A percentile compares a stretch with the other conserved stretches of the same genome.
Evolutionary conservation across 2,797 vertebrate genomes (phyloP).

Genomic region (Leucoraja ocellata): DNA sequence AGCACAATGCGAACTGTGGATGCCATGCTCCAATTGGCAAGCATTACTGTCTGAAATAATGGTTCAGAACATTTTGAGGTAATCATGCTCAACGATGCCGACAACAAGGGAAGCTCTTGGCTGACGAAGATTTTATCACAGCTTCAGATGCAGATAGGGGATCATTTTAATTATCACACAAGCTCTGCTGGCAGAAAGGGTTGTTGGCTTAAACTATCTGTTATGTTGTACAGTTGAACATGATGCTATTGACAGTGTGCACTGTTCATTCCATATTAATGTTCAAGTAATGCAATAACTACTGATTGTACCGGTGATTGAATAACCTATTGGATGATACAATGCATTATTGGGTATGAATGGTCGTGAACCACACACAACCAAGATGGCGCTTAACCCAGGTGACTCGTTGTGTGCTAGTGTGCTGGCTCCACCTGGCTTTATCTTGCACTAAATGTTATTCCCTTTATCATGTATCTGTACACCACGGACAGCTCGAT

Average conservation of each 20-base stretch:
- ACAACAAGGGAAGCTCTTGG: slow-evolving; percentile 19
- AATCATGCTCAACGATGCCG: neutral
- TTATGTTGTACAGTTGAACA: neutral
- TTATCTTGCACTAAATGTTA: too few species aligned
- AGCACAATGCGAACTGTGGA: neutral
- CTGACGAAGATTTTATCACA: neutral
- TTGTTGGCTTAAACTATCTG: neutral
- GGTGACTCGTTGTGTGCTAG: too few species aligned
- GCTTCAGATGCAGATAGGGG: slow-evolving; percentile 21
- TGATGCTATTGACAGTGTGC: neutral
- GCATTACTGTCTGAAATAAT: slow-evolving; percentile 13
- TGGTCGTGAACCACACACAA: too few species aligned
- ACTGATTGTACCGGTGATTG: neutral
- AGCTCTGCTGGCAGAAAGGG: neutral
- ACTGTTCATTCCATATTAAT: neutral
- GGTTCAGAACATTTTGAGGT: neutral
- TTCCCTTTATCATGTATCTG: too few species aligned
- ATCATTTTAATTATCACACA: slow-evolving; percentile 25
- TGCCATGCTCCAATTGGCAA: neutral
- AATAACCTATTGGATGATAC: neutral
- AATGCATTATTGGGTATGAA: neutral
- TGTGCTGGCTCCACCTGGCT: too few species aligned
- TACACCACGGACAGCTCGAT: too few species aligned
- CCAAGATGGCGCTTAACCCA: too few species aligned
- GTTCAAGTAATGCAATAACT: too few species aligned